Conservation (phyloP, 2,797 vertebrate genomes). For the Iguana delicatissima region DNA sequence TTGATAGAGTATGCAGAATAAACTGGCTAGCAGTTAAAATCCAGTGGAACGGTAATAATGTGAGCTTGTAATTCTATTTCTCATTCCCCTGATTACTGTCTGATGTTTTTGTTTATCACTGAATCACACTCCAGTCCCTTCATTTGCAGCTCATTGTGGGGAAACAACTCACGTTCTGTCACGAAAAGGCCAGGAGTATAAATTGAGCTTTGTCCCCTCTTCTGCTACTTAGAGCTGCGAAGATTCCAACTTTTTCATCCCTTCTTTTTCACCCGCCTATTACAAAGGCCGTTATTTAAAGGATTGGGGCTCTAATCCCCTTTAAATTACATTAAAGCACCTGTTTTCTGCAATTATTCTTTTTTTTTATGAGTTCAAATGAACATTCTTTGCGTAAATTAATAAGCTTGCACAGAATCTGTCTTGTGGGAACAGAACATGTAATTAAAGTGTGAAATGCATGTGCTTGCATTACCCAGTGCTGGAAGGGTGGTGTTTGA, state of each 20-base stretch:
- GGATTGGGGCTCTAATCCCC: slow-evolving; percentile 2
- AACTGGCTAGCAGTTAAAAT: slow-evolving; percentile 55
- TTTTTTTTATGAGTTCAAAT: slow-evolving; percentile 25
- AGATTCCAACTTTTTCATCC: neutral
- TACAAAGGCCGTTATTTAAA: neutral
- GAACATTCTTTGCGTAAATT: slow-evolving; percentile 44
- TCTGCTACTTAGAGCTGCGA: neutral
- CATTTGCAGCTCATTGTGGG: slow-evolving; percentile 47
- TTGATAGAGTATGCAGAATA: slow-evolving; percentile 64
- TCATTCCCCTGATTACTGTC: slow-evolving; percentile 50
- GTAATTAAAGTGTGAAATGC: slow-evolving; percentile 30
- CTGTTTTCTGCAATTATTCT: slow-evolving; percentile 39
- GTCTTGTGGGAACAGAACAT: slow-evolving; percentile 43
- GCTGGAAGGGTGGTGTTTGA: accelerated
- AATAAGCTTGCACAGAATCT: slow-evolving; percentile 44
- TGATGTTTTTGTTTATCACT: slow-evolving; percentile 69
- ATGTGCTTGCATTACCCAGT: slow-evolving; percentile 11
- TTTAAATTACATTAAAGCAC: slow-evolving; percentile 44
- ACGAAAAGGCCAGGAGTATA: slow-evolving; percentile 53
- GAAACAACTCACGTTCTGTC: slow-evolving; percentile 50
- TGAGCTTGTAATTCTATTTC: slow-evolving; percentile 54
- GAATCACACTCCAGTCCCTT: slow-evolving; percentile 55
- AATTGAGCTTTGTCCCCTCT: slow-evolving; percentile 53
- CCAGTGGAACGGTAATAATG: slow-evolving; percentile 49
- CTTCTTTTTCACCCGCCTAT: no score